Conservation (phyloP, 92 coral and sea anemone genomes). For the Meandrina meandrites region DNA sequence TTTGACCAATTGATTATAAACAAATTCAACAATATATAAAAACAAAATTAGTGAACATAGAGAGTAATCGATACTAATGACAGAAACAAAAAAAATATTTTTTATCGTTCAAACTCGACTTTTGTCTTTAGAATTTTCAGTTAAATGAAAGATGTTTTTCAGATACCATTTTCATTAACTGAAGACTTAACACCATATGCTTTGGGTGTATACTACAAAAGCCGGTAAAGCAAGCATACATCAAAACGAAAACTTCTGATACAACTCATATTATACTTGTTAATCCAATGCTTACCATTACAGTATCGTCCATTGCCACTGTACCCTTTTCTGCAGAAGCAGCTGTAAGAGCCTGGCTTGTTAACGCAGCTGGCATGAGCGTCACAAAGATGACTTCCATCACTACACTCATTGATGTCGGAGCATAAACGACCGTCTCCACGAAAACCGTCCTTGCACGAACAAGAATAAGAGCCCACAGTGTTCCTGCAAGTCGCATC, state of each 20-base stretch:
- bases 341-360: slow-evolving; percentile 23
- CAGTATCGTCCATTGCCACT: slow-evolving; percentile 30
- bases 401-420: slow-evolving; percentile 31
- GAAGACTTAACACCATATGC: too few relatives aligned
- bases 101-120: too few relatives aligned
- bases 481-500: not conserved
- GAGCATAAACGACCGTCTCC: not conserved
- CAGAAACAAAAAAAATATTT: too few relatives aligned
- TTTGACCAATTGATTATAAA: too few relatives aligned
- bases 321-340: slow-evolving; percentile 27
- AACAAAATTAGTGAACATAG: too few relatives aligned
- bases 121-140: too few relatives aligned
- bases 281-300: slow-evolving; percentile 6
- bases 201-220: too few relatives aligned
- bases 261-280: not conserved
- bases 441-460: slow-evolving; percentile 2
- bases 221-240: too few relatives aligned
- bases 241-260: slow-evolving; percentile 4
- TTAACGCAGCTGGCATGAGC: slow-evolving; percentile 29
- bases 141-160: too few relatives aligned
- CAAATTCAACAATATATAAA: too few relatives aligned
- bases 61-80: too few relatives aligned
- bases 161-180: too few relatives aligned
- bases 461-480: slow-evolving; percentile 19
- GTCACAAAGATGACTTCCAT: slow-evolving; percentile 13